Conservation (phyloP, 1,140 invertebrate species). For the Drosophila pseudoobscura region DNA sequence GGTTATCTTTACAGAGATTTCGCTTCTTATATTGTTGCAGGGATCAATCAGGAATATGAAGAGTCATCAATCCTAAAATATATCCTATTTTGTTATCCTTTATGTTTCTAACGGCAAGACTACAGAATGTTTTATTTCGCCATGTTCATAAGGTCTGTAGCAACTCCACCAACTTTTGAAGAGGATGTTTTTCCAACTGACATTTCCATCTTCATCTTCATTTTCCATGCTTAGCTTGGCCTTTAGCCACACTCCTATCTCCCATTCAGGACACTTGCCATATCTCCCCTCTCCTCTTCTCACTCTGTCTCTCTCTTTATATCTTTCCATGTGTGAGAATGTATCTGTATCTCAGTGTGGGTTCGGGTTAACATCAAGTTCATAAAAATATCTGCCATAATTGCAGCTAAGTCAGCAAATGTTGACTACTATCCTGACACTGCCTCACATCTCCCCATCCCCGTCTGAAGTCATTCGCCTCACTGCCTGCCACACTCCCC, state of each 20-base stretch:
- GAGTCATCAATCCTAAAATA: too few species aligned
- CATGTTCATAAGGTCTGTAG: background rate
- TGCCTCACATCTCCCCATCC: background rate
- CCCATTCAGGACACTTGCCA: conserved; percentile 11
- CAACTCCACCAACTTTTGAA: background rate
- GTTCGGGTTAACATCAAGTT: conserved; percentile 54
- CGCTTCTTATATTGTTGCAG: too few species aligned
- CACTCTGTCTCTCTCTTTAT: background rate
- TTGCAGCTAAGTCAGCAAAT: conserved; percentile 66
- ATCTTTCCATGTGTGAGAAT: conserved; percentile 5
- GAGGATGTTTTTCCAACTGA: conserved; percentile 5
- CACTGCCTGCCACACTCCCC: conserved; percentile 8
- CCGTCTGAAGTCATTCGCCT: conserved; percentile 3
- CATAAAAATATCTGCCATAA: conserved; percentile 70
- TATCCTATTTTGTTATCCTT: too few species aligned
- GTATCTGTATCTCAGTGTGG: conserved; percentile 26
- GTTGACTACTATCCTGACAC: conserved; percentile 36
- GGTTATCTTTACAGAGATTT: too few species aligned
- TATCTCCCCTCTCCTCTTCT: background rate
- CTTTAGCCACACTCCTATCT: conserved; percentile 1
- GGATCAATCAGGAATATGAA: too few species aligned
- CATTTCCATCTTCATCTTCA: conserved; percentile 24
- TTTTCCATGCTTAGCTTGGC: conserved; percentile 29
- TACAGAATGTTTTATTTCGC: background rate
- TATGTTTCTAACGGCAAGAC: too few species aligned